phyloP scores from a whole-genome alignment of 2,113 vertebrate species.

The Puffinus mauretanicus region DNA sequence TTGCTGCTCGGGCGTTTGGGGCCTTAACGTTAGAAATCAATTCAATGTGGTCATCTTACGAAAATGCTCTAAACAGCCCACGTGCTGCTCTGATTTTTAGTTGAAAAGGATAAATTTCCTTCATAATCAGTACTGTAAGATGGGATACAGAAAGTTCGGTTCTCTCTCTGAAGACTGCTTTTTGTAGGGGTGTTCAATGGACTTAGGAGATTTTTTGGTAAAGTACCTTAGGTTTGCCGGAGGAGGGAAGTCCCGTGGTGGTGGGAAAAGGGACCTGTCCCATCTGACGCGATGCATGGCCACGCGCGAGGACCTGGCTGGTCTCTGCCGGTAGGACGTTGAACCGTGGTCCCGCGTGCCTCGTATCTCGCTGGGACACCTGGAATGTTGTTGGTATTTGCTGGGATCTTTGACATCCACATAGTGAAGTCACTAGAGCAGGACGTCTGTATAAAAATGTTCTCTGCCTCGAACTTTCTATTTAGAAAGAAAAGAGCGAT shows the following conservation, averaged over 20 bases:
- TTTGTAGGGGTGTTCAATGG: background rate
- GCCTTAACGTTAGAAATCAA: background rate
- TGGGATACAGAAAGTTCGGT: background rate
- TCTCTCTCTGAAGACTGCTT: background rate
- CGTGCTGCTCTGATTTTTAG: background rate
- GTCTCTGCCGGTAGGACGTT: background rate
- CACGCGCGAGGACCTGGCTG: background rate
- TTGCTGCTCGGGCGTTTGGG: background rate
- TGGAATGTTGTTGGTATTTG: background rate
- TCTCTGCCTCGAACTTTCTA: accelerated
- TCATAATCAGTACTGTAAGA: background rate
- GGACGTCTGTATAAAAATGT: background rate
- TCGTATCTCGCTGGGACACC: background rate
- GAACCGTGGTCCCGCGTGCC: background rate
- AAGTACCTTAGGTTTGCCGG: background rate
- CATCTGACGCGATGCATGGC: accelerated
- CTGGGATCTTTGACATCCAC: background rate
- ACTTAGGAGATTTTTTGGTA: background rate
- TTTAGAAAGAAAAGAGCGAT: background rate
- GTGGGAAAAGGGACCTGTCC: background rate
- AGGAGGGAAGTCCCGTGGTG: background rate
- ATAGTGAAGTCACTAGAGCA: background rate
- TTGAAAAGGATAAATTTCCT: background rate
- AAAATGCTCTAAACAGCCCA: background rate
- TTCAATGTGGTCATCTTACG: slow-evolving; percentile 27